Conservation (phyloP, 2,113 vertebrate genomes). For the Oenanthe melanoleuca region DNA sequence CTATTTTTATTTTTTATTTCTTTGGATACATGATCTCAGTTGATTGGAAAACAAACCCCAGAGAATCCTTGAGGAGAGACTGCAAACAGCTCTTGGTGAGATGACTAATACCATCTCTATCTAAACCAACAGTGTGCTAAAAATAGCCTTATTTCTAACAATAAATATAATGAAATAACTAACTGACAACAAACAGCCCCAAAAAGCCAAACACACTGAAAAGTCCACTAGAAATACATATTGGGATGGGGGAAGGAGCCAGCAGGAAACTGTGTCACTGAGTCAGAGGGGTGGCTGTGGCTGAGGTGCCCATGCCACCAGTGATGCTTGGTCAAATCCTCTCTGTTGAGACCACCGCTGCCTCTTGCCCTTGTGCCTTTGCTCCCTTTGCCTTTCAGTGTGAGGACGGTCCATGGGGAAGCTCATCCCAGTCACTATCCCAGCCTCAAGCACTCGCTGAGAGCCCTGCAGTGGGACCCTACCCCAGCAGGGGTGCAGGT, state of each 20-base stretch:
- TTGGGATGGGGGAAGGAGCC: background rate
- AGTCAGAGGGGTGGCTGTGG: accelerated
- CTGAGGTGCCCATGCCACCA: background rate
- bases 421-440: background rate
- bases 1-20: constrained; percentile 47
- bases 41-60: constrained; percentile 62
- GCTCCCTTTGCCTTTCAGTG: background rate
- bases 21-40: constrained; percentile 21
- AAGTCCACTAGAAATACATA: background rate
- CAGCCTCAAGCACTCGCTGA: accelerated
- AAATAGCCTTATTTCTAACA: constrained; percentile 60
- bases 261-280: background rate
- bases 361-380: accelerated
- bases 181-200: constrained; percentile 47
- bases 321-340: accelerated
- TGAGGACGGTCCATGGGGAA: background rate
- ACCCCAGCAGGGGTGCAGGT: background rate
- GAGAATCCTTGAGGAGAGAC: constrained; percentile 60
- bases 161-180: constrained; percentile 52
- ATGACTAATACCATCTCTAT: constrained; percentile 58
- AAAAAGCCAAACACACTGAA: constrained; percentile 10
- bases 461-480: background rate
- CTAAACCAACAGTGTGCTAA: constrained; percentile 49
- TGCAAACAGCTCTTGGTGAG: constrained; percentile 52
- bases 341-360: accelerated